Evolutionary conservation across 2,888 invertebrate genomes (phyloP).

Genomic region (Scrobipalpa atriplicella): DNA sequence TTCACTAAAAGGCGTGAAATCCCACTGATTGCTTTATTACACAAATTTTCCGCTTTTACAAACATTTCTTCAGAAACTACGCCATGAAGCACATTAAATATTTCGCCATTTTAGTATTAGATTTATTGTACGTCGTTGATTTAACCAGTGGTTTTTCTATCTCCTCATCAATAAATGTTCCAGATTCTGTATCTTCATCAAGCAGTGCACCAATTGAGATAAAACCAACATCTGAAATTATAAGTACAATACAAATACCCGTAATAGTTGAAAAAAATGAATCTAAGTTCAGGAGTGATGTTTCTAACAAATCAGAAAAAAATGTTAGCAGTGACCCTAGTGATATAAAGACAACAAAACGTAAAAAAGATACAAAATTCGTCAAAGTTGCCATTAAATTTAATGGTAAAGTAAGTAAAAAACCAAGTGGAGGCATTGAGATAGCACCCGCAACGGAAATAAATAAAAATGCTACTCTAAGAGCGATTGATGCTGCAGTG

Average conservation of each 20-base stretch:
- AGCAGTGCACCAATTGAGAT: not conserved
- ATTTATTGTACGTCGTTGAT: not conserved
- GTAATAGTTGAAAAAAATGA: not conserved
- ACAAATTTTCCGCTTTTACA: conserved; percentile 3
- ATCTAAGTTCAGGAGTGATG: not conserved
- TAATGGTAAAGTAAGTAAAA: not conserved
- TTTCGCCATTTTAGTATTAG: not conserved
- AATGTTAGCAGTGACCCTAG: not conserved
- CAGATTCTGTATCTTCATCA: not conserved
- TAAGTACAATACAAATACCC: not conserved
- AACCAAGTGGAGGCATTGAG: not conserved
- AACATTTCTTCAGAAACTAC: not conserved
- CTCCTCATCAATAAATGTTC: not conserved
- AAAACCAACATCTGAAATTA: not conserved
- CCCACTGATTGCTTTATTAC: conserved; percentile 17
- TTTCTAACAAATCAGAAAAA: not conserved
- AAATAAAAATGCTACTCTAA: not conserved
- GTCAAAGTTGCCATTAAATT: not conserved
- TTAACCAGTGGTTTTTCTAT: not conserved
- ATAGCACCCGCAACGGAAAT: not conserved
- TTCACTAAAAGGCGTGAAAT: conserved; percentile 20
- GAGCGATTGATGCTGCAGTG: not conserved
- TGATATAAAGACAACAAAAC: not conserved
- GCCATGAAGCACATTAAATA: not conserved
- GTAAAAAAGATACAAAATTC: not conserved